Conservation (phyloP, 2,113 vertebrate species). For the Psophia crepitans region DNA sequence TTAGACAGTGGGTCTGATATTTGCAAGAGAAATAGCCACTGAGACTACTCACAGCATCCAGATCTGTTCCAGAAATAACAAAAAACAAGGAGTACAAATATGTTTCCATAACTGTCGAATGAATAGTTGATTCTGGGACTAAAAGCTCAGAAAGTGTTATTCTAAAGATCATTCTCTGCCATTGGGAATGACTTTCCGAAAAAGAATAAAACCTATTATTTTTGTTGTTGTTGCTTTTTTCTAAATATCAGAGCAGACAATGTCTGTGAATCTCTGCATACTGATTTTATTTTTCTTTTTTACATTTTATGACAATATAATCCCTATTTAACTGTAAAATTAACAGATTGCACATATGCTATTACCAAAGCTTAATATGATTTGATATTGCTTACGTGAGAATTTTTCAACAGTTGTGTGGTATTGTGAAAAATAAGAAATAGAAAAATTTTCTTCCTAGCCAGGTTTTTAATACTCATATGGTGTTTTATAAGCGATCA, state of each 20-base stretch:
- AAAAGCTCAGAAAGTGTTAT: neutral
- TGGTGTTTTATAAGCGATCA: neutral
- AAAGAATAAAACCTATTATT: neutral
- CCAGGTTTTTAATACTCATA: neutral
- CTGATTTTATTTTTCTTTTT: neutral
- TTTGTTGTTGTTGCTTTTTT: neutral
- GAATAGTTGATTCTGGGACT: neutral
- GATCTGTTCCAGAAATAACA: neutral
- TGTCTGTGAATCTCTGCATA: neutral
- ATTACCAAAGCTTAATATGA: neutral
- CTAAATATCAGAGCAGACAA: neutral
- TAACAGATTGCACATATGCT: fast-evolving
- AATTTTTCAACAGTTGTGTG: neutral
- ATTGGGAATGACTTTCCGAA: neutral
- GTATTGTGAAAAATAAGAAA: neutral
- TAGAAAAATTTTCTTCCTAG: neutral
- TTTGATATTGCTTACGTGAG: neutral
- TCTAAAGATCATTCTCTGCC: neutral
- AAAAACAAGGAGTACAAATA: neutral
- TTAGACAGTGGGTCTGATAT: neutral
- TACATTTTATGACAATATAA: neutral
- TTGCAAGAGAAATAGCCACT: neutral
- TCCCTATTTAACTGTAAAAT: neutral
- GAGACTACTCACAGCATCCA: neutral
- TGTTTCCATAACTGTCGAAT: neutral